These are phyloP conservation scores for Oxygymnocypris stewartii DNA, from an alignment of 2,113 vertebrate species.

Conservation along the genomic window DNA sequence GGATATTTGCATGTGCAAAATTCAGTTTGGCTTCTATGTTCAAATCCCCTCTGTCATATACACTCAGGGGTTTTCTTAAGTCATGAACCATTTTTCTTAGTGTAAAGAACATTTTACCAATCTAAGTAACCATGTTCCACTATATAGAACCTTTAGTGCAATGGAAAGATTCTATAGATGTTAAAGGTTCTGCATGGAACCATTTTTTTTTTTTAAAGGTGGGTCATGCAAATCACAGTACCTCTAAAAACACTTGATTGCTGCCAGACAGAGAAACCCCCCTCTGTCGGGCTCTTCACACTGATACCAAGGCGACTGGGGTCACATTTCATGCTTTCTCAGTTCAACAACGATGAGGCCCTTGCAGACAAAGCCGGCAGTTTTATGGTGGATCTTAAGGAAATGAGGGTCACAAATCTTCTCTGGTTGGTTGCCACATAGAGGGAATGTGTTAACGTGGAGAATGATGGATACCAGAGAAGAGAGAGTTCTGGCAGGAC, in stretches of 20 bases:
- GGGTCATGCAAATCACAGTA: constrained; percentile 24
- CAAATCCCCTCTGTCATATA: not conserved
- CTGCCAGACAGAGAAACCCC: constrained; percentile 31
- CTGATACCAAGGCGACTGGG: constrained; percentile 47
- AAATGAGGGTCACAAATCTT: constrained; percentile 63
- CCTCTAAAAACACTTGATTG: constrained; percentile 27
- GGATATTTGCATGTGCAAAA: constrained; percentile 38
- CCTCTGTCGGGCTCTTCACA: constrained; percentile 41
- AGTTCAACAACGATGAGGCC: constrained; percentile 38
- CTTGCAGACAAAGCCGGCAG: constrained; percentile 60
- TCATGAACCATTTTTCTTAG: not conserved
- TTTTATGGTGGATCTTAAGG: constrained; percentile 62
- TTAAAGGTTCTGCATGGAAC: not conserved
- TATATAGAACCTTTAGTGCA: not conserved
- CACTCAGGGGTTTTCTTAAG: too few relatives aligned
- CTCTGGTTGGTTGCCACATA: constrained; percentile 45
- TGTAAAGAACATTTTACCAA: not conserved
- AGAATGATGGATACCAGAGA: constrained; percentile 41
- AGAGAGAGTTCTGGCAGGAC: constrained; percentile 38
- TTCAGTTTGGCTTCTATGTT: not conserved
- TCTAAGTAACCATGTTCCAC: not conserved
- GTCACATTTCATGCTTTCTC: constrained; percentile 51
- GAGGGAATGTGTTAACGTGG: constrained; percentile 40
- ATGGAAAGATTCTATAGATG: too few relatives aligned
- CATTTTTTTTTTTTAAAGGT: not conserved